Evolutionary conservation across 2,888 invertebrate species (phyloP).

Genomic region (Drosophila acutilabella): DNA sequence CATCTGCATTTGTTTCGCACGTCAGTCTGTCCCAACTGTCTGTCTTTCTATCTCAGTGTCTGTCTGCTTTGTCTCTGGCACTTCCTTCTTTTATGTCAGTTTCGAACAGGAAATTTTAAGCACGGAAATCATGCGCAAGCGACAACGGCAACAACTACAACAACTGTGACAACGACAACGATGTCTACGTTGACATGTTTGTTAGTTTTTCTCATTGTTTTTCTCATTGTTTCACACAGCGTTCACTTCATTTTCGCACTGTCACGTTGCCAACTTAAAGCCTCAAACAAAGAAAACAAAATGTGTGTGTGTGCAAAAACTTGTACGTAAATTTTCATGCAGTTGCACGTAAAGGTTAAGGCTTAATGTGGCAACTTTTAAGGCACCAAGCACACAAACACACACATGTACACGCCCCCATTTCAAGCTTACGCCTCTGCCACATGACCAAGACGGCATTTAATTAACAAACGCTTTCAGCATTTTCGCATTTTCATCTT

Average conservation of each 20-base stretch:
- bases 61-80: conserved; percentile 41
- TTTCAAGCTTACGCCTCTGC: conserved; percentile 16
- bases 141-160: conserved; percentile 37
- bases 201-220: conserved; percentile 52
- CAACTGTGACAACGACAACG: conserved; percentile 20
- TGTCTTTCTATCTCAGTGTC: conserved; percentile 23
- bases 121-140: conserved; percentile 72
- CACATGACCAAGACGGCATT: conserved; percentile 34
- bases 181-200: conserved; percentile 46
- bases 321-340: conserved; percentile 22
- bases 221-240: conserved; percentile 10
- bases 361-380: conserved; percentile 38
- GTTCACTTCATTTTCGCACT: conserved; percentile 39
- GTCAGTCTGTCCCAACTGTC: conserved; percentile 28
- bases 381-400: background rate
- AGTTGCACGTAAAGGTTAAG: conserved; percentile 29
- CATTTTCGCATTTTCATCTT: conserved; percentile 26
- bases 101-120: conserved; percentile 75
- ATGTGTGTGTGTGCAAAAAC: conserved; percentile 7
- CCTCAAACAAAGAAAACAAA: conserved; percentile 12
- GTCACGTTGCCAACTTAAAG: conserved; percentile 42
- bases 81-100: conserved; percentile 65
- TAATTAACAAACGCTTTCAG: conserved; percentile 44
- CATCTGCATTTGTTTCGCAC: conserved; percentile 46
- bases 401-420: conserved; percentile 12